A percentile compares a stretch with the other conserved stretches of the same genome.
These are phyloP conservation scores for Penaeus indicus DNA, from an alignment of 1,140 invertebrate species.

Conservation along the genomic window DNA sequence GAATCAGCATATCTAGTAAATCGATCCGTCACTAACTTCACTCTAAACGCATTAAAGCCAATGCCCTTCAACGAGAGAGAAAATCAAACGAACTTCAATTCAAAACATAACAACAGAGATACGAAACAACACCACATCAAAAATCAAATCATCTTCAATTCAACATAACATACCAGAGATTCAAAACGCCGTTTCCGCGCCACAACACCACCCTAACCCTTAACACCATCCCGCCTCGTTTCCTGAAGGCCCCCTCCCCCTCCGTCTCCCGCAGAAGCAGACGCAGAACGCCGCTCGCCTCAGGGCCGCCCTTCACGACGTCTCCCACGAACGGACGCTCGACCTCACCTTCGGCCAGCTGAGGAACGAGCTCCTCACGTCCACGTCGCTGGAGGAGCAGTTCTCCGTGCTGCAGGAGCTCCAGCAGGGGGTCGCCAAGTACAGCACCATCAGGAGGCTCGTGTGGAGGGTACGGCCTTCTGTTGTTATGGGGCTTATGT, in stretches of 20 bases:
- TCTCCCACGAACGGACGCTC: constrained; percentile 30
- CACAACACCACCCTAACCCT: not conserved
- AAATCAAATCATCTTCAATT: not conserved
- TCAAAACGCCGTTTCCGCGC: not conserved
- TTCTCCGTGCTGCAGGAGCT: constrained; percentile 51
- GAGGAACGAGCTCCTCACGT: constrained; percentile 27
- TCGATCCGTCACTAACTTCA: no score
- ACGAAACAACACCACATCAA: not conserved
- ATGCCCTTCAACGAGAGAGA: no score
- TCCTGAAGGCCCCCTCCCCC: not conserved
- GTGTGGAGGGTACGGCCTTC: constrained; percentile 31
- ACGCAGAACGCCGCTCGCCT: not conserved
- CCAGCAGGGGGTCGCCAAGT: constrained; percentile 42
- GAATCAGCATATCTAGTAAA: no score
- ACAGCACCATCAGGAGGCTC: constrained; percentile 42
- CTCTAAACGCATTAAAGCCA: no score
- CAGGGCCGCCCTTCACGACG: not conserved
- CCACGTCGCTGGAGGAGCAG: constrained; percentile 37
- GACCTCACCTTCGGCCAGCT: constrained; percentile 39
- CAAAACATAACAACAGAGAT: no score
- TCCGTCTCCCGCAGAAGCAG: not conserved
- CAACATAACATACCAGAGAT: not conserved
- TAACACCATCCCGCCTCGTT: no score
- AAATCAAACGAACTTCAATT: no score
- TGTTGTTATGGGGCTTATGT: no score